Conservation (phyloP, 1,140 invertebrate species). For the Zaprionus lachaisei region DNA sequence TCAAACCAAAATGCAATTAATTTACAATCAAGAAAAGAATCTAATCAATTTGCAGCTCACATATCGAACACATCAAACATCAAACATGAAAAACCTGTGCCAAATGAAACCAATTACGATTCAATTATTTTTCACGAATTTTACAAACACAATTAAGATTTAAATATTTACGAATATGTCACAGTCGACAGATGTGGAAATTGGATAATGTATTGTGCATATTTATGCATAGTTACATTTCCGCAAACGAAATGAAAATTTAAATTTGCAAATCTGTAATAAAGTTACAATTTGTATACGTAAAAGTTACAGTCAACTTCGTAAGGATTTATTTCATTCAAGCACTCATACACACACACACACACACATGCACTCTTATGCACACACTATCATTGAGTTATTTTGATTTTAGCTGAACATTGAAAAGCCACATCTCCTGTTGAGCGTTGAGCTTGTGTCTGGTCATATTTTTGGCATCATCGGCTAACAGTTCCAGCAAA, state of each 20-base stretch:
- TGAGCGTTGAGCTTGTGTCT: too few relatives aligned
- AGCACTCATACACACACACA: constrained; percentile 1
- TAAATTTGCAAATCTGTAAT: not conserved
- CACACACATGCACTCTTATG: not conserved
- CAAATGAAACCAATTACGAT: constrained; percentile 39
- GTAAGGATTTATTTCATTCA: not conserved
- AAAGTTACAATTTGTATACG: not conserved
- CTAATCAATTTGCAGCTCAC: constrained; percentile 13
- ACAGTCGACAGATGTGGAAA: constrained; percentile 7
- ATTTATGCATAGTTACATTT: not conserved
- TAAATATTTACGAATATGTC: constrained; percentile 53
- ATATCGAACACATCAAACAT: not conserved
- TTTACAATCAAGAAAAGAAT: constrained; percentile 31
- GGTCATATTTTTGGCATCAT: too few relatives aligned
- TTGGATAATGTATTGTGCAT: not conserved
- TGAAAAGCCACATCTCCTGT: not conserved
- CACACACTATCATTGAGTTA: not conserved
- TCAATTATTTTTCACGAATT: constrained; percentile 39
- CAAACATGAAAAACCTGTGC: not conserved
- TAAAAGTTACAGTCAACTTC: not conserved
- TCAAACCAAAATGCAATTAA: constrained; percentile 42
- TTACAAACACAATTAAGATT: constrained; percentile 48
- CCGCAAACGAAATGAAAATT: not conserved
- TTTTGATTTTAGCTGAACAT: not conserved
- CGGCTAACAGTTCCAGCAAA: too few relatives aligned